phyloP scores from a whole-genome alignment of 2,888 invertebrate species.

The Acrocyrtus sp. region DNA sequence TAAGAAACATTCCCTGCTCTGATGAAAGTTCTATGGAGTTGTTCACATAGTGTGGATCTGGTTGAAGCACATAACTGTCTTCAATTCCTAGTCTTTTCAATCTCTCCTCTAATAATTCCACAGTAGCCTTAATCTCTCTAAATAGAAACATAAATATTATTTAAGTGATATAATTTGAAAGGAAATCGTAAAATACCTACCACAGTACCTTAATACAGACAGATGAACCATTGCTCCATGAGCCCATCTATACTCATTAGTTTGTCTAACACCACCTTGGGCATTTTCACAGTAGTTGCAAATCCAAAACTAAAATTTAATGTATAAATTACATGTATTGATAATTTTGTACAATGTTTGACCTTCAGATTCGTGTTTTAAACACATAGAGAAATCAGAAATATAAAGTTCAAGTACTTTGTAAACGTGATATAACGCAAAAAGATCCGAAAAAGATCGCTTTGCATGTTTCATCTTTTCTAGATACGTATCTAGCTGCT shows the following conservation, averaged over 20 bases:
- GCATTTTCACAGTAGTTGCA: slow-evolving; percentile 30
- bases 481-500: slow-evolving; percentile 76
- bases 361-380: no score
- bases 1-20: slow-evolving; percentile 57
- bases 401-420: no score
- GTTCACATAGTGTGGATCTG: slow-evolving; percentile 5
- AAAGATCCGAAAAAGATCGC: slow-evolving; percentile 84
- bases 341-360: no score
- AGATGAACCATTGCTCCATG: slow-evolving; percentile 50
- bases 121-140: slow-evolving; percentile 77
- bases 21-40: slow-evolving; percentile 36
- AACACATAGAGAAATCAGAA: no score
- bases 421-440: slow-evolving; percentile 84
- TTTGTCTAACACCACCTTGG: background rate
- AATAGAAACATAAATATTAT: no score
- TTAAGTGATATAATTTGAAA: no score
- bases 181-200: no score
- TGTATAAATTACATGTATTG: no score
- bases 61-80: slow-evolving; percentile 5
- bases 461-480: slow-evolving; percentile 84
- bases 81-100: slow-evolving; percentile 66
- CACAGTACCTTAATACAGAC: slow-evolving; percentile 55
- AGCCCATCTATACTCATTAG: slow-evolving; percentile 50
- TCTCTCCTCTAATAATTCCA: slow-evolving; percentile 77
- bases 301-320: slow-evolving; percentile 48